phyloP scores from a whole-genome alignment of 2,888 invertebrate species.

The Junonia oenone region DNA sequence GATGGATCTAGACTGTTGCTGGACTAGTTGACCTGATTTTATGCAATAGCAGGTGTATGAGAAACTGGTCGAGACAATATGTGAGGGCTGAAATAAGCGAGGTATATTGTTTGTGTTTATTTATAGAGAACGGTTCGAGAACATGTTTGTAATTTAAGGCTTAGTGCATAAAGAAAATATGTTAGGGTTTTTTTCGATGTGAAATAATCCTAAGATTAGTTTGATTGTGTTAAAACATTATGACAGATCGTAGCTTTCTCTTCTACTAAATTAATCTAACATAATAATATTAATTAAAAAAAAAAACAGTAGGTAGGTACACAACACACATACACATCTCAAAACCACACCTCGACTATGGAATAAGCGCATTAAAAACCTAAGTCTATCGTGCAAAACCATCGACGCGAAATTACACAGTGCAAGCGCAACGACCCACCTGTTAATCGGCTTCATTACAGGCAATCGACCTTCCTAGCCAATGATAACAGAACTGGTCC shows the following conservation, averaged over 20 bases:
- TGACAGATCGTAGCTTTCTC: no score
- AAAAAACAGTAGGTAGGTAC: no score
- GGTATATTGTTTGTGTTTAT: neutral
- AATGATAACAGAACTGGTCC: constrained; percentile 44
- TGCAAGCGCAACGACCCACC: constrained; percentile 36
- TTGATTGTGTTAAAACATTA: no score
- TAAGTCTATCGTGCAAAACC: constrained; percentile 14
- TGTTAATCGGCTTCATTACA: constrained; percentile 55
- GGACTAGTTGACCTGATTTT: constrained; percentile 16
- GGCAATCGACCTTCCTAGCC: constrained; percentile 53
- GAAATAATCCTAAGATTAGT: no score
- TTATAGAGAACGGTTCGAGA: neutral
- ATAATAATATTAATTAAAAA: no score
- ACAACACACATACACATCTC: neutral
- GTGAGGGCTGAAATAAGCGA: constrained; percentile 3
- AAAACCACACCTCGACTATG: neutral
- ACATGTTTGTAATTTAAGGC: neutral
- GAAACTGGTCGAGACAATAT: constrained; percentile 18
- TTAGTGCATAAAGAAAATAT: neutral
- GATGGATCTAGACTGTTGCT: constrained; percentile 9
- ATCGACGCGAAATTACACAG: constrained; percentile 25
- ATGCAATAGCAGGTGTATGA: constrained; percentile 15
- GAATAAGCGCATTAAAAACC: constrained; percentile 12
- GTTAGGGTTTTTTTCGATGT: no score
- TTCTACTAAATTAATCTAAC: no score